Percentiles rank a stretch among this genome's conserved stretches.
Evolutionary conservation across 2,888 invertebrate species (phyloP).

Genomic region (Nephrotoma appendiculata): DNA sequence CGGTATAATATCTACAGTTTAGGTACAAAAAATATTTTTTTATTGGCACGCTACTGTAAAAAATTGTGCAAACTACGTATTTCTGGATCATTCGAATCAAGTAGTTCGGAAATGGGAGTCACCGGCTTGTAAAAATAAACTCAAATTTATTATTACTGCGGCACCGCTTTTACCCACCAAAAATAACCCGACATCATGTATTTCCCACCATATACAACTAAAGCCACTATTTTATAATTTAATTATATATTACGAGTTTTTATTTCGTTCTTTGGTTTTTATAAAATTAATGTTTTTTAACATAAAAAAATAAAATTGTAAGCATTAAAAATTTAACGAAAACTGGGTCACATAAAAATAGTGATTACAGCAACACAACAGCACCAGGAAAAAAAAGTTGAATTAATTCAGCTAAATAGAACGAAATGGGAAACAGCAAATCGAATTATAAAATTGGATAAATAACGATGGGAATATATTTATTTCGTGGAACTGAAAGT

Average conservation of each 20-base stretch:
- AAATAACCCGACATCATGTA: background rate
- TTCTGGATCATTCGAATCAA: no score
- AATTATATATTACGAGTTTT: background rate
- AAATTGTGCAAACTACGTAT: no score
- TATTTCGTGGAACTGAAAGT: no score
- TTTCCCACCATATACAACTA: background rate
- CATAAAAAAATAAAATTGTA: background rate
- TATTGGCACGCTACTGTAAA: background rate
- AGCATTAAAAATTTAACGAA: background rate
- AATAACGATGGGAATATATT: no score
- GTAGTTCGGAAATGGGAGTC: no score
- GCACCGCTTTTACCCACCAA: no score
- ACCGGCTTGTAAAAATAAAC: no score
- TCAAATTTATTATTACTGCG: no score
- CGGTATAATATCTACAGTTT: background rate
- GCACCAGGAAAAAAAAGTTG: background rate
- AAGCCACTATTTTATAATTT: background rate
- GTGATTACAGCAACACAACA: background rate
- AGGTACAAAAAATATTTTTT: background rate
- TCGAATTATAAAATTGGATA: no score
- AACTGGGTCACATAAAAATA: background rate
- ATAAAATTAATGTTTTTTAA: background rate
- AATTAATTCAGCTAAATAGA: background rate
- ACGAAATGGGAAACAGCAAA: background rate
- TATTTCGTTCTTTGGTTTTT: background rate